Evolutionary conservation across 2,797 vertebrate genomes (phyloP), one percentile per base, ranked within the genome.

Genomic region (Mustela erminea): DNA sequence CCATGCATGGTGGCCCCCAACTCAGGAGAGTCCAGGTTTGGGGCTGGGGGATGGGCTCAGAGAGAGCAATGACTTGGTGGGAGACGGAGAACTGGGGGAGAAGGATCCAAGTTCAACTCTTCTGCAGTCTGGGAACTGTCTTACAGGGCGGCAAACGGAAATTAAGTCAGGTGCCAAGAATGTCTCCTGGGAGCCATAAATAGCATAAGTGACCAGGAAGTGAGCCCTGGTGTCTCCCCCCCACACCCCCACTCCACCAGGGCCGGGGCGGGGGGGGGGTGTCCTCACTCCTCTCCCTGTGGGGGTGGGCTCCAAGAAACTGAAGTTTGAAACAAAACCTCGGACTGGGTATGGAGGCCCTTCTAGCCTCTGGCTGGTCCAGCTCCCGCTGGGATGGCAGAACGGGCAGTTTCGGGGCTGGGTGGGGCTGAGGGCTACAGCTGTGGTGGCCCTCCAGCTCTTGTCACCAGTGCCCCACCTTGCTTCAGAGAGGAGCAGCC

Each of bases 201-300:
- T 66, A n/a, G 29, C 14, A 3, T 66, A 66, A 66, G 62, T 66
- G n/a, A 54, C 32, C 83, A 29, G 54, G 66, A 70, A 91, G 29
- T 54, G 86, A 84, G 32, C 29, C 54, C 38, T n/a, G 0, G 2
- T 14, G n/a, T 70, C 5, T 43, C 43, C 43, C 27, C 10, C 4
- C 13, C 29, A n/a, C 13, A 14, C 13, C 62, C 72, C 15, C 4
- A 2, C 8, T 35, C 7, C 12, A 18, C 7, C 10, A 3, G 0
- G 27, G 18, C 35, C 27, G 20, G n/a, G n/a, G n/a, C 17, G 56
- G 6, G 12, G 2, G n/a, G n/a, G n/a, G n/a, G n/a, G n/a, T n/a
- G n/a, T 5, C 62, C 56, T 21, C 56, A 41, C n/a, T 18, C 41
- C 43, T 58, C 27, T 58, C 68, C 13, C 62, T 29, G 7, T 38